Percentiles rank a stretch among this genome's conserved stretches.
Conservation (phyloP, 92 coral and sea anemone species). For the Porites lobata region DNA sequence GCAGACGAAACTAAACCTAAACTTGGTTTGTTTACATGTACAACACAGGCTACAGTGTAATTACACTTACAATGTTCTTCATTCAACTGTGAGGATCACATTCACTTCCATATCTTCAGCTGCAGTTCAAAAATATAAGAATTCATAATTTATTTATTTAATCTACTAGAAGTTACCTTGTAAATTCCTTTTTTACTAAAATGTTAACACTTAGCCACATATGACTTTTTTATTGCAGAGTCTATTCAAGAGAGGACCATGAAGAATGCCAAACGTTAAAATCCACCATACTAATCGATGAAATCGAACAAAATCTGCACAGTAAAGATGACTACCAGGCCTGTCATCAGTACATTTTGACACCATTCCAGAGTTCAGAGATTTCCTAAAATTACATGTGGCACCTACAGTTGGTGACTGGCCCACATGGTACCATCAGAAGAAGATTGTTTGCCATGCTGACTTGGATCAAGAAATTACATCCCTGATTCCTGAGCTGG, state of each 20-base stretch:
- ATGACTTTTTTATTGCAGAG: conserved; percentile 43
- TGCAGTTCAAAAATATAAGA: no score
- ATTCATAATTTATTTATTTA: no score
- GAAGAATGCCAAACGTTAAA: conserved; percentile 57
- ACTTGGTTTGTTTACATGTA: no score
- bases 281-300: conserved; percentile 66
- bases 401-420: conserved; percentile 58
- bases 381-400: background rate
- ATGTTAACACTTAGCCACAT: background rate
- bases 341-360: conserved; percentile 52
- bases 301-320: conserved; percentile 68
- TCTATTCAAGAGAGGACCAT: conserved; percentile 65
- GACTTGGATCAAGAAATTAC: conserved; percentile 22
- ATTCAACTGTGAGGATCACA: no score
- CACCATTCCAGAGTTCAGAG: conserved; percentile 56
- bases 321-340: conserved; percentile 56
- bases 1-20: no score
- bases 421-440: conserved; percentile 69
- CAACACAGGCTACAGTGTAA: no score
- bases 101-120: no score
- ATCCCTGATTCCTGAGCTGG: conserved; percentile 54
- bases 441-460: conserved; percentile 57
- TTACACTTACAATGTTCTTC: no score
- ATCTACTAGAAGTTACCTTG: no score
- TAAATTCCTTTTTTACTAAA: no score